These are phyloP conservation scores for Lobophora halterata DNA, from an alignment of 2,888 invertebrate species.

Conservation along the genomic window DNA sequence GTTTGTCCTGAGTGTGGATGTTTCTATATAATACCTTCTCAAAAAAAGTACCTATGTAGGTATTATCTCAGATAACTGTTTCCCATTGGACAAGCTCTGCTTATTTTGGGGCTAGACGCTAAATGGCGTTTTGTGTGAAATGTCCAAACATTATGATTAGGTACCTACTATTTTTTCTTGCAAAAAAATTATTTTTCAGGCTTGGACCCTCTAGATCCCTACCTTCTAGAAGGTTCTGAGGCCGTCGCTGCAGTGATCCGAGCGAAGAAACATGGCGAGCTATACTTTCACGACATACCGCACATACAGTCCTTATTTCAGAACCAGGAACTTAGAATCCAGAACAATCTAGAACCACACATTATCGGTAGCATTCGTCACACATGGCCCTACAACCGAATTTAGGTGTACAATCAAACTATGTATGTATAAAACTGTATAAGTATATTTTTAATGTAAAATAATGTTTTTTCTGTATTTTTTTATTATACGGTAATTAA, in stretches of 20 bases:
- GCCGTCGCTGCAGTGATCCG: conserved; percentile 79
- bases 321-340: conserved; percentile 80
- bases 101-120: too few species aligned
- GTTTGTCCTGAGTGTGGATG: too few species aligned
- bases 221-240: conserved; percentile 79
- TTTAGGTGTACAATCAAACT: conserved; percentile 52
- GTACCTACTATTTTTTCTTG: background rate
- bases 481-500: too few species aligned
- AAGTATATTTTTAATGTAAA: conserved; percentile 39
- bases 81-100: too few species aligned
- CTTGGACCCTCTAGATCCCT: conserved; percentile 69
- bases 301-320: conserved; percentile 82
- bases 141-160: too few species aligned
- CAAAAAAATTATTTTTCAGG: conserved; percentile 35
- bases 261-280: conserved; percentile 76
- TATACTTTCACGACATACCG: conserved; percentile 84
- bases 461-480: too few species aligned
- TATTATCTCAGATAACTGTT: too few species aligned
- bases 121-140: too few species aligned
- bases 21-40: too few species aligned
- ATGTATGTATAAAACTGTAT: conserved; percentile 32
- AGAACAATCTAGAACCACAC: conserved; percentile 82
- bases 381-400: conserved; percentile 80
- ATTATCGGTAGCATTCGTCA: conserved; percentile 82
- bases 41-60: too few species aligned